Evolutionary conservation across 1,140 invertebrate species (phyloP), one percentile per base, ranked within the genome.

Genomic region (Uloborus diversus): DNA sequence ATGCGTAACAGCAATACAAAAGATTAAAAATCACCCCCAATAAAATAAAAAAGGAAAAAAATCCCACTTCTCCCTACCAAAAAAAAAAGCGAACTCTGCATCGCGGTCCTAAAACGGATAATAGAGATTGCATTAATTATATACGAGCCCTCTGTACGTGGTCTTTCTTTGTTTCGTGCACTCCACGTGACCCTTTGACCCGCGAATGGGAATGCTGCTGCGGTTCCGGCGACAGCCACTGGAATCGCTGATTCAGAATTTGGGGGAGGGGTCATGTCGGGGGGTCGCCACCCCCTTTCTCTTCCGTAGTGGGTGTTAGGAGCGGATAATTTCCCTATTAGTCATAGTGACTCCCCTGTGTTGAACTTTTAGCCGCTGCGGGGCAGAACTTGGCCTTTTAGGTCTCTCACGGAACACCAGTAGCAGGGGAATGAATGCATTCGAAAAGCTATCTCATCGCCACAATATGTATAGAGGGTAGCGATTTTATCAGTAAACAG

Each of bases 141-240:
- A 59, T 59, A 30, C 56, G 13, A 27, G n/a, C 20, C 27, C 28
- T n/a, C 56, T 30, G n/a, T n/a, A n/a, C n/a, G n/a, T n/a, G n/a
- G n/a, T n/a, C n/a, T n/a, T n/a, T n/a, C n/a, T n/a, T n/a, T n/a
- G n/a, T n/a, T n/a, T n/a, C 20, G 17, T 59, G 27, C 20, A 17
- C n/a, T n/a, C n/a, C n/a, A n/a, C 61, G 61, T 64, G 61, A 37
- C 61, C 61, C 42, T 35, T 20, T 64, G 61, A 64, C 61, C 61
- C 61, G 32, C 51, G 51, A 53, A 53, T 53, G 17, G 51, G n/a
- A 23, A n/a, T 14, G 5, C 33, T 20, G 32, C 20, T 35, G 32
- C 61, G 5, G 23, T 37, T 64, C 61, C 61, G 33, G 61, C 17
- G n/a, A 20, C 61, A 64, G 61, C 61, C 32, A 35, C 42, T 37